Conservation (phyloP, 2,888 invertebrate genomes). For the Cheilosia vulpina region DNA sequence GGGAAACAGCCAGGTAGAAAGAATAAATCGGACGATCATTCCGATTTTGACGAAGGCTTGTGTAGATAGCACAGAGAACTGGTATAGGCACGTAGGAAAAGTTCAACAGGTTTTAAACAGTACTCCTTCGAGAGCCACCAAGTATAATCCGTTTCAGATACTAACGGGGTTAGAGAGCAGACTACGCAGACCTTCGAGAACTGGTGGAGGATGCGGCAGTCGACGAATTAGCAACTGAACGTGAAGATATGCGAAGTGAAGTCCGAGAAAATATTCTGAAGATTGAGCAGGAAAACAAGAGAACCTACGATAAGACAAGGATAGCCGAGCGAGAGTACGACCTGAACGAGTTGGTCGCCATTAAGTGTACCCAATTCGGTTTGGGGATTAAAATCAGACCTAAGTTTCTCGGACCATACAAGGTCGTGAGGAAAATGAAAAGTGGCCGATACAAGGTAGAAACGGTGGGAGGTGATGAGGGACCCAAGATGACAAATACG, state of each 20-base stretch:
- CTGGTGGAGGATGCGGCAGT: no score
- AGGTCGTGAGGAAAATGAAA: constrained; percentile 11
- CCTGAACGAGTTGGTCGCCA: constrained; percentile 52
- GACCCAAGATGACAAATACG: neutral
- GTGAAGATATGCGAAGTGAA: neutral
- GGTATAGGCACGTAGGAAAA: neutral
- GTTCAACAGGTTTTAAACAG: neutral
- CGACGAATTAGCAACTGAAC: neutral
- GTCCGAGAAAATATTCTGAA: constrained; percentile 5
- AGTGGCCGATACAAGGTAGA: neutral
- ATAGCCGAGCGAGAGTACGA: constrained; percentile 11
- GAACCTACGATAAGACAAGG: neutral
- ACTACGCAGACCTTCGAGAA: no score
- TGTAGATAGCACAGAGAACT: no score
- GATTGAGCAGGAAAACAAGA: constrained; percentile 33
- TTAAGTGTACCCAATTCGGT: constrained; percentile 60
- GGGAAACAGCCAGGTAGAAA: no score
- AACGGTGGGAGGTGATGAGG: no score
- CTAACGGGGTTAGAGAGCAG: neutral
- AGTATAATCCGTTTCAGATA: neutral
- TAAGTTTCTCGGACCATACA: constrained; percentile 54
- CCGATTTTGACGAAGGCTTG: neutral
- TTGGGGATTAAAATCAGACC: constrained; percentile 38
- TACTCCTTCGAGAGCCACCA: neutral
- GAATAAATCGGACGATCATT: no score